Base-by-base conservation (phyloP, 2,888 invertebrate genomes). In the Caradrina kadenii region DNA sequence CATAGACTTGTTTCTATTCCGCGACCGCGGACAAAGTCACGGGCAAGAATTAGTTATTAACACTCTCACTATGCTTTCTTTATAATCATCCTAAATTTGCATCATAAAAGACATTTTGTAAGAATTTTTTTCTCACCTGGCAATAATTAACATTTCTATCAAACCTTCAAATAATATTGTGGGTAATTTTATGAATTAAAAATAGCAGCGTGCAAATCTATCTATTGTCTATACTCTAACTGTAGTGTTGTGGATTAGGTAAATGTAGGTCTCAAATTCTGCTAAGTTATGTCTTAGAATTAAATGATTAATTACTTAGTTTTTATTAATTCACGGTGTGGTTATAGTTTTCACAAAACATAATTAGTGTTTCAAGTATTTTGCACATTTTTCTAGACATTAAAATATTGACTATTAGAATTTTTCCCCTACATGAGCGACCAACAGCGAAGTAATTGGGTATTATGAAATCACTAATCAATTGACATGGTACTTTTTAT, bases 161-260 rank as follows among this genome's bases (percentile, higher is more conserved):
- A 78, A 70, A 66, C 64, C 35, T 60, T 26, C n/a, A 21, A 22
- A 50, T 54, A 53, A 73, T 7, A 60, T 42, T 74, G 49, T 74
- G 83, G 65, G 70, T 77, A 80, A 68, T 63, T 70, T 81, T 64
- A 75, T 70, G 35, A 73, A 60, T 67, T 63, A 63, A 76, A 73
- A 66, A 79, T 77, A 82, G 75, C 68, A 63, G 81, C 73, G 81
- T 79, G 81, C 63, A 83, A 75, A 71, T 74, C 66, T 79, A 82
- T 74, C 49, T 81, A 68, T 60, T 56, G 52, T 77, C 76, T 77
- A 64, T 69, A 54, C 69, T 77, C 39, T 77, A 82, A 35, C 67
- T 67, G 75, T 82, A 82, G 79, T 73, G 67, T 73, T 48, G 79
- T 81, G 79, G 53, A 67, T 67, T 83, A 81, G 76, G 56, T 68